These are phyloP conservation scores for Sinotaia quadrata DNA, from an alignment of 2,888 invertebrate genomes.

Conservation along the genomic window DNA sequence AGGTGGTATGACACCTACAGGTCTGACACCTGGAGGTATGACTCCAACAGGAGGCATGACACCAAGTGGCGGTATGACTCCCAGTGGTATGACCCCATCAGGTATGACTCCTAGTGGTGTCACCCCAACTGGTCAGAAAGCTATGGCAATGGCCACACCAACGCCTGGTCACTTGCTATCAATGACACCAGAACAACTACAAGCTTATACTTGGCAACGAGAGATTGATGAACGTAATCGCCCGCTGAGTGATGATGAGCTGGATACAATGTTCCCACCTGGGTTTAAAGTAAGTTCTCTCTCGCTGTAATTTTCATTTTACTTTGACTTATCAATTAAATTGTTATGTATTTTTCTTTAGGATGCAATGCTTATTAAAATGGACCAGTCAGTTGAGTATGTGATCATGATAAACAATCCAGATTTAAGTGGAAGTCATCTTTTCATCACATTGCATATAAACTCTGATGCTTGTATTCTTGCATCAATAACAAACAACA, in stretches of 20 bases:
- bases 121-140: conserved; percentile 81
- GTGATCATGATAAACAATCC: no score
- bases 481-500: no score
- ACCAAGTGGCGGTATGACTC: conserved; percentile 64
- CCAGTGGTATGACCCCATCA: conserved; percentile 70
- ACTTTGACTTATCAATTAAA: neutral
- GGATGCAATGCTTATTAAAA: no score
- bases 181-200: conserved; percentile 99
- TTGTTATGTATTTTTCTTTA: neutral
- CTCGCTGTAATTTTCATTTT: neutral
- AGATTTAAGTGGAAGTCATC: no score
- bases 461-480: no score
- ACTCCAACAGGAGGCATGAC: conserved; percentile 66
- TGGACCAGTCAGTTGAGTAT: no score
- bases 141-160: conserved; percentile 99
- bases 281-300: conserved; percentile 88
- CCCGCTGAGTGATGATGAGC: conserved; percentile 95
- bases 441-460: no score
- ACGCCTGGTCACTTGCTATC: conserved; percentile 94
- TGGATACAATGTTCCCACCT: conserved; percentile 97
- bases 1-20: conserved; percentile 74
- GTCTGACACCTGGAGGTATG: conserved; percentile 59
- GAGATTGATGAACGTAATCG: conserved; percentile 99
- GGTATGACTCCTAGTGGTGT: conserved; percentile 71
- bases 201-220: conserved; percentile 97